Conservation (phyloP, 1,140 invertebrate species). For the Ectropis grisescens region DNA sequence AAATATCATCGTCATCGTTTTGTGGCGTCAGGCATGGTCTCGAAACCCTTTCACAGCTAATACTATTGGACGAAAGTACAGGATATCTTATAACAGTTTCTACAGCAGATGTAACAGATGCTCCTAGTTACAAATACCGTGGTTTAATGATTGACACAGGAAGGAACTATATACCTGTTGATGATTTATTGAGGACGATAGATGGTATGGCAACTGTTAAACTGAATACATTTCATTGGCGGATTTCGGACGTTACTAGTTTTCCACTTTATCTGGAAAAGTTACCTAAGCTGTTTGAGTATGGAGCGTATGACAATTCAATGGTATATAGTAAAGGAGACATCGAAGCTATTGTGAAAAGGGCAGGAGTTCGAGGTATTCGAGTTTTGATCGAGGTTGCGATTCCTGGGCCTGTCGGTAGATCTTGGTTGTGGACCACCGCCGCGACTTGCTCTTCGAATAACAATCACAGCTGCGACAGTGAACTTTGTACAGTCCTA, state of each 20-base stretch:
- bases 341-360: conserved; percentile 74
- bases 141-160: conserved; percentile 84
- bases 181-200: conserved; percentile 77
- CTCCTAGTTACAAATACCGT: conserved; percentile 74
- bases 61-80: conserved; percentile 76
- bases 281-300: conserved; percentile 76
- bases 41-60: conserved; percentile 82
- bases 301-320: conserved; percentile 79
- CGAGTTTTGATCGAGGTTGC: conserved; percentile 80
- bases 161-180: conserved; percentile 79
- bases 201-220: conserved; percentile 83
- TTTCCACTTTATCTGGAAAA: conserved; percentile 79
- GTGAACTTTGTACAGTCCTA: conserved; percentile 77
- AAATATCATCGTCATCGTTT: conserved; percentile 75
- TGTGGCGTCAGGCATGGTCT: conserved; percentile 83
- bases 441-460: conserved; percentile 77
- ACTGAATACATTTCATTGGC: conserved; percentile 89
- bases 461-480: conserved; percentile 74
- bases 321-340: conserved; percentile 77
- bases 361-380: conserved; percentile 77
- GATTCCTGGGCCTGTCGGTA: conserved; percentile 81
- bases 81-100: conserved; percentile 71
- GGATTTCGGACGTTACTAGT: conserved; percentile 84
- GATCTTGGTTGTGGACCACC: conserved; percentile 80
- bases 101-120: conserved; percentile 70